phyloP scores from a whole-genome alignment of 2,888 invertebrate species.

The Suillia variegata region DNA sequence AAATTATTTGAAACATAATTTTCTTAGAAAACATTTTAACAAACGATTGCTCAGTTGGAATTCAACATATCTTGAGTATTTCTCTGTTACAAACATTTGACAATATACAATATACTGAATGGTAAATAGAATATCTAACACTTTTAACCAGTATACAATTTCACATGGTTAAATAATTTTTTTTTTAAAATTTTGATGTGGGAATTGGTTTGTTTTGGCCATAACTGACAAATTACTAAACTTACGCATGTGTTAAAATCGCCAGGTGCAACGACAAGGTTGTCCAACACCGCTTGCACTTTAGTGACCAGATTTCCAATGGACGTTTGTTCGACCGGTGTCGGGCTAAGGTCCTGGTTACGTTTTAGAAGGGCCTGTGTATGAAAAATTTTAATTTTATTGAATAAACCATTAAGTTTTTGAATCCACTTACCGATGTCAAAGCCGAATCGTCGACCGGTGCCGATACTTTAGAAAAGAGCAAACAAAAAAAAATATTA shows the following conservation, averaged over 20 bases:
- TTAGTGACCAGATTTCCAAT: slow-evolving; percentile 93
- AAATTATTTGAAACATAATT: too few relatives aligned
- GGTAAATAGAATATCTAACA: too few relatives aligned
- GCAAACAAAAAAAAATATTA: slow-evolving; percentile 48
- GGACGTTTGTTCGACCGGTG: slow-evolving; percentile 88
- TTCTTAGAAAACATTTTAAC: too few relatives aligned
- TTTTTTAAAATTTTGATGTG: too few relatives aligned
- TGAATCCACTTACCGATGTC: slow-evolving; percentile 68
- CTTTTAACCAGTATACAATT: too few relatives aligned
- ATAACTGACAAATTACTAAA: too few relatives aligned
- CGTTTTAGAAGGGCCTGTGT: slow-evolving; percentile 86
- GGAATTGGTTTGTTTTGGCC: too few relatives aligned
- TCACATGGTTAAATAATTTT: too few relatives aligned
- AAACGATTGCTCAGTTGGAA: too few relatives aligned
- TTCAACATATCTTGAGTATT: too few relatives aligned
- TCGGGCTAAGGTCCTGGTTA: slow-evolving; percentile 89
- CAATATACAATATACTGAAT: too few relatives aligned
- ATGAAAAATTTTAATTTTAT: slow-evolving; percentile 22
- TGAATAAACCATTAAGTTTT: slow-evolving; percentile 25
- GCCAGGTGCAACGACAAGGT: slow-evolving; percentile 91
- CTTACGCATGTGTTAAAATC: slow-evolving; percentile 94
- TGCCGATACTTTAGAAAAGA: slow-evolving; percentile 83
- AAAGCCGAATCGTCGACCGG: slow-evolving; percentile 83
- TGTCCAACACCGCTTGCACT: slow-evolving; percentile 92
- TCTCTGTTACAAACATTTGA: too few relatives aligned